Base-by-base conservation (phyloP, 2,797 vertebrate species). In the Dryobates pubescens region DNA sequence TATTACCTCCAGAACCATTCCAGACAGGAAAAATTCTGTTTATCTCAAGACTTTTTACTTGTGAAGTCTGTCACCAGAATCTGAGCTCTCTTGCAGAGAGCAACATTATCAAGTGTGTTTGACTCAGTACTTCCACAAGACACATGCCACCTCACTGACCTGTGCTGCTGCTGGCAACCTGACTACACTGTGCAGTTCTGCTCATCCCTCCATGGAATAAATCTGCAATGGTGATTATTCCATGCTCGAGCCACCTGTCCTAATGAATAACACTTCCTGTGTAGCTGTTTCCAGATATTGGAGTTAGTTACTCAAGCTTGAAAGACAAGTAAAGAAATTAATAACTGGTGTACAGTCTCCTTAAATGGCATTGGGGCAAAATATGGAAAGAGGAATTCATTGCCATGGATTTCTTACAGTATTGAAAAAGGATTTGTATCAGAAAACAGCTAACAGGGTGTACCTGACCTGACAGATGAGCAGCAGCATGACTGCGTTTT, bases 311-410 rank as follows among this genome's bases (percentile, higher is more conserved):
- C 86, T 95, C 90, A 80, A 86, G 92, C 94, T 85, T 93, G 92
- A 94, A 95, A 95, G 92, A 91, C 81, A 79, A 93, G 88, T 49
- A 63, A 68, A 81, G 83, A 62, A 94, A 89, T 93, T 71, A 92
- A 30, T 65, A 92, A 77, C 75, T 56, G 84, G 81, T 19, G 69
- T 71, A 73, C 32, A 4, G 8, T 69, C 41, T 72, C 59, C 72
- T 92, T 27, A 80, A 77, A 76, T 18, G 58, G 78, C 68, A 79
- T 30, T 32, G 84, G 56, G 79, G 84, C 41, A 64, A 58, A 71
- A 24, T 16, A 71, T 1, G 49, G 64, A 10, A 51, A 47, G 36
- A 80, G 32, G 72, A 90, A 85, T 77, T 93, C 45, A 43, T 30
- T 51, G 72, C 18, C 10, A 26, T 10, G 49, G 63, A 32, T 88